Evolutionary conservation across 1,140 invertebrate species (phyloP), one percentile per base, ranked within the genome.

Genomic region (Babylonia areolata): DNA sequence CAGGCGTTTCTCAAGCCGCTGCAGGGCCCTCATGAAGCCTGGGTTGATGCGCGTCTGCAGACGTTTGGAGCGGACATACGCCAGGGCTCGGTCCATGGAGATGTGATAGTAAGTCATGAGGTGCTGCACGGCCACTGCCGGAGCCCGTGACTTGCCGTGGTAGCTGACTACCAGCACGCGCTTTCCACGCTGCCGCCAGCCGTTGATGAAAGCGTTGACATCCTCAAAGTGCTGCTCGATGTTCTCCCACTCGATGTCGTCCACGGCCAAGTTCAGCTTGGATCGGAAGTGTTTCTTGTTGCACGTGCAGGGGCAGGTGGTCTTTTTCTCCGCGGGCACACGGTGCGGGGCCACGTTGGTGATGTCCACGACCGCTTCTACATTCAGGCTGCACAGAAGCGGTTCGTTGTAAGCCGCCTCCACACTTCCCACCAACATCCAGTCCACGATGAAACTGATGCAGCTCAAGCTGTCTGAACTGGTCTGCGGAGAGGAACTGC

Each of bases 201-300:
- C 92, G 85, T 93, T 90, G 73, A 93, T 92, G 81, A 93, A 93
- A 51, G 89, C 89, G 85, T 93, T 93, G 20, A 93, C 91, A 81
- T 93, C 92, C 9, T 86, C 85, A 75, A 93, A 93, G 84, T 93
- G 91, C 75, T 91, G 90, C 71, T 92, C 89, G 2, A 93, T 90
- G 33, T 90, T 90, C 35, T 93, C 91, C 71, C 88, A 89, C 69
- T 91, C 89, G 31, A 91, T 90, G 84, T 93, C 91, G 17, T 93
- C 91, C 0, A 93, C 86, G 39, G 87, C 87, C 17, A 93, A 90
- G 80, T 92, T 91, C 35, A 93, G 85, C 39, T 91, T 88, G 9
- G 93, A 91, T 31, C 92, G 83, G 77, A 92, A 91, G 86, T 93
- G 93, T 28, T 92, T 88, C 23, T 87, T 87, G 28, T 84, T 84